phyloP scores from a whole-genome alignment of 1,140 invertebrate species.

The Diploscapter pachys region DNA sequence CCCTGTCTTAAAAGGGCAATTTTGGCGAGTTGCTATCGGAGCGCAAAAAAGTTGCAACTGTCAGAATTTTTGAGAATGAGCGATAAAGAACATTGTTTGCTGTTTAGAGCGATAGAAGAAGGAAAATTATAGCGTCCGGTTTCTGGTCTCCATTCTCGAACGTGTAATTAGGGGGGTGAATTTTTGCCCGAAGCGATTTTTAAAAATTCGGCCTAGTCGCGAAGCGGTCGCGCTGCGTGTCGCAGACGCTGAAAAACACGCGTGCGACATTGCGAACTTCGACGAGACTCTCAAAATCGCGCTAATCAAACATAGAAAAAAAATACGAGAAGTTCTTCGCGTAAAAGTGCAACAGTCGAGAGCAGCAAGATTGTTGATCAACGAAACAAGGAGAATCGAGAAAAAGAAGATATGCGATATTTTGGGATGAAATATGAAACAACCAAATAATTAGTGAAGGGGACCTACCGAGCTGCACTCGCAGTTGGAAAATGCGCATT shows the following conservation, averaged over 20 bases:
- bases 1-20: too few species aligned
- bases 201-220: background rate
- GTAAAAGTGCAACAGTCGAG: background rate
- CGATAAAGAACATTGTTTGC: too few species aligned
- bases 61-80: too few species aligned
- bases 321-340: background rate
- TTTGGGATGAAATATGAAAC: background rate
- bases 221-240: background rate
- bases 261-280: background rate
- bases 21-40: too few species aligned
- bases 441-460: slow-evolving; percentile 1
- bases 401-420: too few species aligned
- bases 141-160: too few species aligned
- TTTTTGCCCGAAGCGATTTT: background rate
- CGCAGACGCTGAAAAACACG: background rate
- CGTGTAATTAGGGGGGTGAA: too few species aligned
- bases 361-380: background rate
- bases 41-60: too few species aligned
- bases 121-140: too few species aligned
- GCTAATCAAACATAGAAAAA: too few species aligned
- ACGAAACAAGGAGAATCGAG: background rate
- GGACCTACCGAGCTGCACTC: slow-evolving; percentile 30
- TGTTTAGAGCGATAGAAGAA: too few species aligned
- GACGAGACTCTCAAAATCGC: background rate
- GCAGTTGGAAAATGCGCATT: slow-evolving; percentile 30